Base-by-base conservation (phyloP, 1,140 invertebrate species). In the Ericerus pela region DNA sequence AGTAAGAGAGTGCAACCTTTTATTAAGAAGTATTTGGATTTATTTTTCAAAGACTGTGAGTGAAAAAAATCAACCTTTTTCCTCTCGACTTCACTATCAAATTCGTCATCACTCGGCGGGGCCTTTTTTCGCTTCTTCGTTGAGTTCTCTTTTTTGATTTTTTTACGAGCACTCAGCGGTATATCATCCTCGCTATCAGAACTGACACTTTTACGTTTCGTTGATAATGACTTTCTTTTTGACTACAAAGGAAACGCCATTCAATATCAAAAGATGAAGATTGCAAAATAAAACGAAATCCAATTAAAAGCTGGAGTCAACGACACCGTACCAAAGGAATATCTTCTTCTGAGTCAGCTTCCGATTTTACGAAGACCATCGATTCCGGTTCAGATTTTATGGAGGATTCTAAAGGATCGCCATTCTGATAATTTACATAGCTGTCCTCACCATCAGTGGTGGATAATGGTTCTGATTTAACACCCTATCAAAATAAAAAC, bases 161-260 rank as follows among this genome's bases (percentile, higher is more conserved):
- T 84, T 66, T 84, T 88, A 51, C 79, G 69, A 51, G 76, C 71
- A 60, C 76, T 74, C 61, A 90, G 64, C 56, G 82, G 79, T 62
- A 79, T 64, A 68, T 86, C 74, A 66, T 80, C 75, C 51, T 82
- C 75, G 63, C 80, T 76, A 30, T 37, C 43, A 5, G 11, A 26
- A 27, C 33, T 54, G 20, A 16, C 27, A 2, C 57, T 37, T 51
- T 58, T 58, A 33, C 57, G 53, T 27, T 53, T 58, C 8, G 52
- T 4, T 47, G 16, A 24, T 8, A 47, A 4, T 4, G 37, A 47
- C 26, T 18, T 24, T 24, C 41, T 20, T 47, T 47, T 18, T 5
- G 41, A 10, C 41, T 47, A 47, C 41, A 16, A 24, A 47, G 4
- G n/a, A n/a, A n/a, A n/a, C n/a, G n/a, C n/a, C n/a, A n/a, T n/a